phyloP scores from a whole-genome alignment of 2,113 vertebrate species.

The Indicator maculatus region DNA sequence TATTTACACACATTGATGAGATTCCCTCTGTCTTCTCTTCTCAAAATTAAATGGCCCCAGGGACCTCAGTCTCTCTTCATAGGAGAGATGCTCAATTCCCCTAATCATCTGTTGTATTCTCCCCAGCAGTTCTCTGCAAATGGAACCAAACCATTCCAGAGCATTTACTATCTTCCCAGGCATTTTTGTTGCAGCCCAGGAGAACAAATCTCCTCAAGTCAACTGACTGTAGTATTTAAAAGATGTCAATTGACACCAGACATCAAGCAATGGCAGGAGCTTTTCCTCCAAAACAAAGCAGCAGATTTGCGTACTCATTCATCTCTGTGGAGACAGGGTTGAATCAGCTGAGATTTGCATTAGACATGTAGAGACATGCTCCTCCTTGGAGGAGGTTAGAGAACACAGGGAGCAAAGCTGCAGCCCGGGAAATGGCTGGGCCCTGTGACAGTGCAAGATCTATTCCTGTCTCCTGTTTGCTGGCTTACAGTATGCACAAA shows the following conservation, averaged over 20 bases:
- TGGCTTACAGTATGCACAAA: conserved; percentile 35
- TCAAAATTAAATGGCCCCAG: too few relatives aligned
- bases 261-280: conserved; percentile 49
- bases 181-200: background rate
- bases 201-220: background rate
- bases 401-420: conserved; percentile 28
- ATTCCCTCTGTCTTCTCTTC: too few relatives aligned
- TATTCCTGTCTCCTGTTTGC: background rate
- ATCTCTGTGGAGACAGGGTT: conserved; percentile 26
- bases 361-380: background rate
- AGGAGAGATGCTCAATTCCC: too few relatives aligned
- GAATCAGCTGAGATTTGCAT: conserved; percentile 64
- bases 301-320: conserved; percentile 56
- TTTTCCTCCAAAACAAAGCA: conserved; percentile 47
- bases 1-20: too few relatives aligned
- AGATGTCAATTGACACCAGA: conserved; percentile 18
- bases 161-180: background rate
- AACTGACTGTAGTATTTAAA: conserved; percentile 24
- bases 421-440: background rate
- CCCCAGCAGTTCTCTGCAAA: background rate
- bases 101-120: too few relatives aligned
- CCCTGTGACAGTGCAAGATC: background rate
- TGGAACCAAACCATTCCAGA: background rate
- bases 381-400: conserved; percentile 2
- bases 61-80: too few relatives aligned